Conservation (phyloP, 2,113 vertebrate genomes). For the Talpa occidentalis region DNA sequence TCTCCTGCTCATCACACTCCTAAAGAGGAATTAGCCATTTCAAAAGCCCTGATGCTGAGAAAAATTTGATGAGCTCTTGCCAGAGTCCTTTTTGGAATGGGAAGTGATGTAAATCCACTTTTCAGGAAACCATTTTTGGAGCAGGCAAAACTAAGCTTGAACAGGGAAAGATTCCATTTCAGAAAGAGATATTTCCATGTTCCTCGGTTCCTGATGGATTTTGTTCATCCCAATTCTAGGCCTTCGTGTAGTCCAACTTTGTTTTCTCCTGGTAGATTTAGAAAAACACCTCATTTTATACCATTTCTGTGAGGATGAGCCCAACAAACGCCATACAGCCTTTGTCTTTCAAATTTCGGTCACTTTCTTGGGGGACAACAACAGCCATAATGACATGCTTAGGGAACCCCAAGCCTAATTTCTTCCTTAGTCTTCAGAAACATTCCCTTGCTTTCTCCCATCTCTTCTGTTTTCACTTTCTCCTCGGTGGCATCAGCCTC, state of each 20-base stretch:
- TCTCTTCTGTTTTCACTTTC: background rate
- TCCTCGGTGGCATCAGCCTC: background rate
- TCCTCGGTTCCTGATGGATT: background rate
- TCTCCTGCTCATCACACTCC: background rate
- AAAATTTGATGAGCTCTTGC: background rate
- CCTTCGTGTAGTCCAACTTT: background rate
- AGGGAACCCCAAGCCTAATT: background rate
- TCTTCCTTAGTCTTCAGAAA: conserved; percentile 24
- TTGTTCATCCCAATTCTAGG: background rate
- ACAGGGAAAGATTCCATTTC: background rate
- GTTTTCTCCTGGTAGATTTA: background rate
- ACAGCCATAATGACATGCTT: background rate
- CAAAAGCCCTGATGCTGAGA: background rate
- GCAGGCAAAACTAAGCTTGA: background rate
- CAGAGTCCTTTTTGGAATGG: background rate
- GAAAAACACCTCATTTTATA: background rate
- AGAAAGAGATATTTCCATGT: background rate
- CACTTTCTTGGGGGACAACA: background rate
- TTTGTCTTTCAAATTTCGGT: background rate
- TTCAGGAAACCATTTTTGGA: background rate
- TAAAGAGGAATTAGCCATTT: background rate
- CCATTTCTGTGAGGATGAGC: background rate
- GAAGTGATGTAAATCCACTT: background rate
- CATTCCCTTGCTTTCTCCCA: background rate
- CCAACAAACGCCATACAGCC: background rate